Percentiles rank a stretch among this genome's conserved stretches.
phyloP scores from a whole-genome alignment of 2,888 invertebrate genomes.

The Lacanobia oleracea region DNA sequence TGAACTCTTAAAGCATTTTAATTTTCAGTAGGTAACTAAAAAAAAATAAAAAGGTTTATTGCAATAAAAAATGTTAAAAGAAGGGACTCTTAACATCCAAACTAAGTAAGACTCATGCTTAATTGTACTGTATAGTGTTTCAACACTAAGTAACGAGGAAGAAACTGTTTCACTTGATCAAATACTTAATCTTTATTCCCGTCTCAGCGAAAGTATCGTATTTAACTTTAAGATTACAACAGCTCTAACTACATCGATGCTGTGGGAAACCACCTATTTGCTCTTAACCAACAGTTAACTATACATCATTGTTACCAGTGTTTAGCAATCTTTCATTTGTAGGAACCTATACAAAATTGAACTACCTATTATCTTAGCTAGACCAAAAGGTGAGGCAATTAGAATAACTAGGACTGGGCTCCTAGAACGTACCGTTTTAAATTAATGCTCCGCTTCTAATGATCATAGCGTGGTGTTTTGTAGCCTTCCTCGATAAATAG shows the following conservation, averaged over 20 bases:
- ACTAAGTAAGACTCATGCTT: no score
- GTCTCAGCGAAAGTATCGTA: conserved; percentile 31
- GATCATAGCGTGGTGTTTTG: no score
- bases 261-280: conserved; percentile 47
- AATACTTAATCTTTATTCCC: conserved; percentile 18
- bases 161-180: not conserved
- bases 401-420: not conserved
- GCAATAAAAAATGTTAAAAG: no score
- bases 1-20: no score
- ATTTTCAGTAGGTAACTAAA: no score
- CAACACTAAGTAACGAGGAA: not conserved
- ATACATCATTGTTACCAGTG: conserved; percentile 32
- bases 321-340: conserved; percentile 23
- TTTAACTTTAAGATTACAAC: conserved; percentile 51
- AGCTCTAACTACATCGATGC: conserved; percentile 14
- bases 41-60: no score
- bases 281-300: conserved; percentile 36
- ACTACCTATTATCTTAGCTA: not conserved
- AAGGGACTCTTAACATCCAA: no score
- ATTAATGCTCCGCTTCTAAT: no score
- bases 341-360: not conserved
- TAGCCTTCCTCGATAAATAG: no score
- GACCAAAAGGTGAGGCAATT: conserved; percentile 2
- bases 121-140: not conserved
- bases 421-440: no score